Evolutionary conservation across 2,113 vertebrate species (phyloP).

Genomic region (Vanacampus margaritifer): DNA sequence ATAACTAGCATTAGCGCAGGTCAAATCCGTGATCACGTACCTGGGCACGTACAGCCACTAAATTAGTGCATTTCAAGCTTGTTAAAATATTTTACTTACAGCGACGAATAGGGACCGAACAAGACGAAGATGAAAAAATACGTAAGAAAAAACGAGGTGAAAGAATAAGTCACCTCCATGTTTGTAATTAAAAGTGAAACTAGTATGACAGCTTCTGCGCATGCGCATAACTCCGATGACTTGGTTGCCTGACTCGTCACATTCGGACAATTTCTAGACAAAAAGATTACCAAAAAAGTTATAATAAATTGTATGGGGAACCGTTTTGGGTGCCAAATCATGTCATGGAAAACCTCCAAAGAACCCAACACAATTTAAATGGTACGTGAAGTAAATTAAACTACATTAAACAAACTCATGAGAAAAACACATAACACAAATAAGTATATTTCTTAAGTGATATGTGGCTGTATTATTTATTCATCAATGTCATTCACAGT

Average conservation of each 20-base stretch:
- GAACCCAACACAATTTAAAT: too few species aligned
- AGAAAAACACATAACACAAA: too few species aligned
- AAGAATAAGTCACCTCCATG: not conserved
- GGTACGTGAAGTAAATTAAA: too few species aligned
- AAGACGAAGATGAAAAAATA: not conserved
- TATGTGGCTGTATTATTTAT: not conserved
- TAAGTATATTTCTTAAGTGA: too few species aligned
- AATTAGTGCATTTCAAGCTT: fast-evolving
- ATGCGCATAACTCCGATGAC: not conserved
- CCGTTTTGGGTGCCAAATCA: not conserved
- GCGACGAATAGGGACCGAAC: not conserved
- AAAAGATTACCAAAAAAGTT: too few species aligned
- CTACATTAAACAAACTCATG: not conserved
- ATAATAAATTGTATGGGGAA: too few species aligned
- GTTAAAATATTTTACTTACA: slow-evolving; percentile 18
- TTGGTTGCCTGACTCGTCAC: too few species aligned
- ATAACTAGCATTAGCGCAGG: not conserved
- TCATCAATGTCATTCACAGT: not conserved
- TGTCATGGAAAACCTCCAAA: too few species aligned
- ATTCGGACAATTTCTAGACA: too few species aligned
- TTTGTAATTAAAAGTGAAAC: not conserved
- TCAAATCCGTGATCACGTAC: not conserved
- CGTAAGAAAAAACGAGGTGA: too few species aligned
- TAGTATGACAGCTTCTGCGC: not conserved
- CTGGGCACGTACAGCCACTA: not conserved